Conservation (phyloP, 2,888 invertebrate genomes). For the Hirudinaria manillensis region DNA sequence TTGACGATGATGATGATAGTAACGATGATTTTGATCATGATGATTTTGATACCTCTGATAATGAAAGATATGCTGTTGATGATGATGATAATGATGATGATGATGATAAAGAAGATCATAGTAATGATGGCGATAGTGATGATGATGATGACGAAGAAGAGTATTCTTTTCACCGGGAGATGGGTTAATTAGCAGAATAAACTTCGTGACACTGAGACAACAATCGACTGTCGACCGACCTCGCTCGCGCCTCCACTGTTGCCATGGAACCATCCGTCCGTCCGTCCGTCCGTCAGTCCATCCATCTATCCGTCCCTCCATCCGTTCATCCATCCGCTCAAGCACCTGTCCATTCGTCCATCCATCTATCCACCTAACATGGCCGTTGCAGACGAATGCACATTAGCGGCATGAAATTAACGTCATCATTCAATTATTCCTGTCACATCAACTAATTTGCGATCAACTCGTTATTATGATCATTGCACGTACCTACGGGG, state of each 20-base stretch:
- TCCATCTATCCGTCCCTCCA: neutral
- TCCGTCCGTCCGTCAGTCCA: neutral
- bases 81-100: neutral
- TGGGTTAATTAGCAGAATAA: neutral
- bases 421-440: too few species aligned
- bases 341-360: too few species aligned
- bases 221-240: neutral
- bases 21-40: constrained; percentile 16
- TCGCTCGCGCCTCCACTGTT: neutral
- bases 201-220: neutral
- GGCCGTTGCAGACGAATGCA: too few species aligned
- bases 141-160: neutral
- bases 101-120: neutral
- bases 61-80: neutral
- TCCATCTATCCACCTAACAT: too few species aligned
- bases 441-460: too few species aligned
- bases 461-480: too few species aligned
- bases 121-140: neutral
- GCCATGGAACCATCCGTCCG: too few species aligned
- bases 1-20: constrained; percentile 30
- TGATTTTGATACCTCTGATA: constrained; percentile 4
- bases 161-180: neutral
- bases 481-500: too few species aligned
- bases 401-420: too few species aligned
- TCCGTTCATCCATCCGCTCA: neutral